Conservation (phyloP, 2,113 vertebrate genomes). For the Merops nubicus region DNA sequence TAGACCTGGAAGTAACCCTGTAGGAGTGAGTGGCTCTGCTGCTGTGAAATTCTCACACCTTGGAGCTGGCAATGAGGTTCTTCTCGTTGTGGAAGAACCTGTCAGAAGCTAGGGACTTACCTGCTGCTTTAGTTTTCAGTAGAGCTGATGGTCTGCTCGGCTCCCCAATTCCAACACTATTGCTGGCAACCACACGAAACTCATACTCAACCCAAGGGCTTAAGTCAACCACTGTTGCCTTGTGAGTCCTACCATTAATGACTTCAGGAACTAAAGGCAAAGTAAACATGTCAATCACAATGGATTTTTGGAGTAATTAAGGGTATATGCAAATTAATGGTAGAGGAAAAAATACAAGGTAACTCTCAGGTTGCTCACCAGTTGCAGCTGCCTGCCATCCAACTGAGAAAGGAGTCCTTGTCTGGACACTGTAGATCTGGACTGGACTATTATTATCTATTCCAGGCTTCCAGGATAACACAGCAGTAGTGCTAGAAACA, state of each 20-base stretch:
- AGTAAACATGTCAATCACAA: background rate
- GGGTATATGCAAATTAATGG: rapidly evolving
- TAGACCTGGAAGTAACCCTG: background rate
- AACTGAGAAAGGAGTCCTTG: conserved; percentile 93
- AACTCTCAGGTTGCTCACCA: conserved; percentile 71
- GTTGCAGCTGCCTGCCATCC: conserved; percentile 94
- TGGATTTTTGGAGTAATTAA: background rate
- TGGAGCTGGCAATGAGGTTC: rapidly evolving
- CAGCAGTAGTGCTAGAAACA: conserved; percentile 88
- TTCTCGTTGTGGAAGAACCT: rapidly evolving
- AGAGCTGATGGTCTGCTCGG: conserved; percentile 90
- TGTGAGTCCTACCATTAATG: conserved; percentile 84
- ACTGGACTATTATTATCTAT: conserved; percentile 95
- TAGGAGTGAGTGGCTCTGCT: background rate
- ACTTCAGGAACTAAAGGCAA: conserved; percentile 86
- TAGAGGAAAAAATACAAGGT: background rate
- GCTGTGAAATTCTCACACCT: rapidly evolving
- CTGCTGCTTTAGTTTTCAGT: conserved; percentile 87
- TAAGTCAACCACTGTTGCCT: conserved; percentile 87
- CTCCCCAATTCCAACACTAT: conserved; percentile 88
- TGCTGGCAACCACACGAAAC: conserved; percentile 91
- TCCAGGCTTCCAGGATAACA: conserved; percentile 91
- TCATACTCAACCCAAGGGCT: conserved; percentile 96
- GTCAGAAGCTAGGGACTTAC: conserved; percentile 62
- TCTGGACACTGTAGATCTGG: conserved; percentile 89